Conservation (phyloP, 2,797 vertebrate species). For the Neomorphus geoffroyi region DNA sequence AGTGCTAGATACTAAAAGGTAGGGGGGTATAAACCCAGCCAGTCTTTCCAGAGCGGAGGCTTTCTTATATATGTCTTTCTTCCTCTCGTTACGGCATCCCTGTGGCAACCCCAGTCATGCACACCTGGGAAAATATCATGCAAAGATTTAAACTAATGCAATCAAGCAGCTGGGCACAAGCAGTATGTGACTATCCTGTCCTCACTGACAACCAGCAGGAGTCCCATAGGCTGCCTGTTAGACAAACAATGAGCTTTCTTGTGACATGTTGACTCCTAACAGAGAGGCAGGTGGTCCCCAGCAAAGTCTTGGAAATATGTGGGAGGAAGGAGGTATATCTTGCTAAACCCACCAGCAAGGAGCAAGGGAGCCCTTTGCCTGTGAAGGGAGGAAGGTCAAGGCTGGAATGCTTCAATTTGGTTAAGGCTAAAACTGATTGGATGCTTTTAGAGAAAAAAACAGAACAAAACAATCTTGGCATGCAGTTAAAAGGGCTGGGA, state of each 20-base stretch:
- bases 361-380: background rate
- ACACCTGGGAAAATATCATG: background rate
- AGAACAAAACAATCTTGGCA: background rate
- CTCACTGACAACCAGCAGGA: background rate
- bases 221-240: background rate
- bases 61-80: background rate
- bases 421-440: background rate
- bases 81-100: background rate
- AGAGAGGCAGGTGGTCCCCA: background rate
- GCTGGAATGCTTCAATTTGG: background rate
- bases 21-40: background rate
- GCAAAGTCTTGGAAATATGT: background rate
- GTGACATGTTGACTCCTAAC: background rate
- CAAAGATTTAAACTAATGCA: background rate
- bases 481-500: background rate
- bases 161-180: background rate
- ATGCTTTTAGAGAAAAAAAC: background rate
- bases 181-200: background rate
- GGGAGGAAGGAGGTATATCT: background rate
- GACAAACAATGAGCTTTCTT: background rate
- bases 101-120: background rate
- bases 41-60: background rate
- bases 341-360: background rate
- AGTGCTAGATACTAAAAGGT: background rate
- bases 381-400: background rate